Percentiles rank a stretch among this genome's conserved stretches.
phyloP scores from a whole-genome alignment of 2,113 vertebrate genomes.

The Amazona guildingii region DNA sequence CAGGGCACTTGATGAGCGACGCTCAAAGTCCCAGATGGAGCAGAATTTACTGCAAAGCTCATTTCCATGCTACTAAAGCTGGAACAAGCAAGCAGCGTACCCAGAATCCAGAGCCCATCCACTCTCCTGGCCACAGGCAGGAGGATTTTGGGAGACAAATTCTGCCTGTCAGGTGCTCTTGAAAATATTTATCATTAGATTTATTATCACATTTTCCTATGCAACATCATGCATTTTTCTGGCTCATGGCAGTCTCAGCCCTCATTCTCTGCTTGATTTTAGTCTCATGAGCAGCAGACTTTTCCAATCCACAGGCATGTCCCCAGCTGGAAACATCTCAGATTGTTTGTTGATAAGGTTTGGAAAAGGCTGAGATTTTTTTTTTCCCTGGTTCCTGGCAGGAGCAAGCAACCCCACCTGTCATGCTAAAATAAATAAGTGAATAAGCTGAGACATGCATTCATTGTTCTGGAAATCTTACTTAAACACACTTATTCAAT shows the following conservation, averaged over 20 bases:
- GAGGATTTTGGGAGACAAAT: neutral
- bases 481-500: neutral
- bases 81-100: neutral
- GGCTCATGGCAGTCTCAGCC: neutral
- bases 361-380: neutral
- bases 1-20: neutral
- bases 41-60: neutral
- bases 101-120: neutral
- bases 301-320: accelerated
- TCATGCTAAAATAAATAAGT: neutral
- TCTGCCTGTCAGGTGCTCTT: neutral
- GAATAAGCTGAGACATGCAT: neutral
- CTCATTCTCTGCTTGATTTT: neutral
- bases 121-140: accelerated
- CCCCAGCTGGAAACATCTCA: neutral
- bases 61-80: neutral
- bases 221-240: neutral
- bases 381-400: accelerated
- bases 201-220: neutral
- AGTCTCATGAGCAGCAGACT: neutral
- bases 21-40: neutral
- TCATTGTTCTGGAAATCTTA: neutral
- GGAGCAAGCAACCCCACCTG: neutral
- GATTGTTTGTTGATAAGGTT: neutral
- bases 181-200: neutral